These are phyloP conservation scores for Platalea minor DNA, from an alignment of 2,797 vertebrate genomes.

Conservation along the genomic window DNA sequence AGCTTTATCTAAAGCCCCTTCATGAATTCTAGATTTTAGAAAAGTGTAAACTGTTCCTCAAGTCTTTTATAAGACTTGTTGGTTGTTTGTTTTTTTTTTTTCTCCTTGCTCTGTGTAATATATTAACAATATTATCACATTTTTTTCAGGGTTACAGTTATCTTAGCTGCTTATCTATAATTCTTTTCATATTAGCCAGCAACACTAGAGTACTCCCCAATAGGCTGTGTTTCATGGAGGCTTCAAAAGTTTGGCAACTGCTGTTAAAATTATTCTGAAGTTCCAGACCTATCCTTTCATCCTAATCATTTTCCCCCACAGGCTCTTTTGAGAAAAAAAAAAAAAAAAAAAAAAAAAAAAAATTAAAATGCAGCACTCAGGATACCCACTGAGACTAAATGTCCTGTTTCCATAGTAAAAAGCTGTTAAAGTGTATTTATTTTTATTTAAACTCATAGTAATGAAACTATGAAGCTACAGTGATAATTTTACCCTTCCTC, in stretches of 20 bases:
- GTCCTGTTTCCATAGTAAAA: slow-evolving; percentile 47
- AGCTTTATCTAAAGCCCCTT: background rate
- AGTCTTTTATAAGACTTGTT: background rate
- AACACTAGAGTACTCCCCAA: background rate
- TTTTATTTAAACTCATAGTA: slow-evolving; percentile 37
- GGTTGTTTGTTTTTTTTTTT: background rate
- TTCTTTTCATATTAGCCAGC: slow-evolving; percentile 2
- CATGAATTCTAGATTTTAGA: background rate
- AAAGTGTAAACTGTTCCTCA: background rate
- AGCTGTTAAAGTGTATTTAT: slow-evolving; percentile 49
- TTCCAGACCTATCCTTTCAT: slow-evolving; percentile 42
- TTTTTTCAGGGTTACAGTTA: background rate
- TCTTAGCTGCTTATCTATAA: background rate
- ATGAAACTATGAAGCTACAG: slow-evolving; percentile 19
- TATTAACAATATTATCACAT: background rate
- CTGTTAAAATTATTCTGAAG: slow-evolving; percentile 38
- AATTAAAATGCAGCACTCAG: slow-evolving; percentile 12
- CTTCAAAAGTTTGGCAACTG: slow-evolving; percentile 26
- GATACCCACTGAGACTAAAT: slow-evolving; percentile 49
- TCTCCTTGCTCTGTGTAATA: background rate
- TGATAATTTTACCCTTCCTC: background rate
- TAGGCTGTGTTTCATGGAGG: background rate
- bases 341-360: background rate
- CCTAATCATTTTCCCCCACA: background rate
- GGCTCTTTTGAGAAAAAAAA: background rate